Base-by-base conservation (phyloP, 2,888 invertebrate genomes). In the Ephialtes manifestator region DNA sequence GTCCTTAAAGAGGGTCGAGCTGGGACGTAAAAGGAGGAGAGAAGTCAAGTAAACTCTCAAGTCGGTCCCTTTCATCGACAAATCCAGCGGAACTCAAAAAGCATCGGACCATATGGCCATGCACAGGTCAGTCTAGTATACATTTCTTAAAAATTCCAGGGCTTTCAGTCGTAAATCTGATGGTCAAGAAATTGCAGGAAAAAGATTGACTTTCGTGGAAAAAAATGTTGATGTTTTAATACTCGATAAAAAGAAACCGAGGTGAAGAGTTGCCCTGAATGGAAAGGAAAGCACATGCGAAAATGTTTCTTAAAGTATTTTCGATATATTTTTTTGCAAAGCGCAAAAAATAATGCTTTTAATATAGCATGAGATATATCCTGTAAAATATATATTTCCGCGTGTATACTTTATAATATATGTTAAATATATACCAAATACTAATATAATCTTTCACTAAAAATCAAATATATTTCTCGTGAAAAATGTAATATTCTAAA, bases 31-130 rank as follows among this genome's bases (percentile, higher is more conserved):
- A 68, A 68, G 67, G 75, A 70, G 67, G 79, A 82, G 83, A 82
- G 84, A 85, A 92, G 90, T 92, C 92, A 89, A 91, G 92, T 91
- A 89, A 92, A 92, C 91, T 91, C 90, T 87, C 86, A 24, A 79
- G 79, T 85, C 85, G 85, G 83, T 80, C 24, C 76, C 85, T 85
- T 85, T 85, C 60, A 85, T 83, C 79, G 67, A 35, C n/a, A 74
- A 28, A 76, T 83, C 46, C 83, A 65, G 72, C 67, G 83, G 80
- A 83, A 85, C 85, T 83, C 80, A 67, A 67, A 39, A 85, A 85
- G 51, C 76, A 72, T 85, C 75, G 60, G 65, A 71, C 81, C 84
- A 85, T 81, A 82, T 82, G 84, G 70, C 75, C 24, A 35, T 35
- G 46, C 18, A n/a, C 39, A 51, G 46, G 53, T 48, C 31, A 70